Evolutionary conservation across 2,797 vertebrate genomes (phyloP).

Genomic region (Stomatorhinus walkeri): DNA sequence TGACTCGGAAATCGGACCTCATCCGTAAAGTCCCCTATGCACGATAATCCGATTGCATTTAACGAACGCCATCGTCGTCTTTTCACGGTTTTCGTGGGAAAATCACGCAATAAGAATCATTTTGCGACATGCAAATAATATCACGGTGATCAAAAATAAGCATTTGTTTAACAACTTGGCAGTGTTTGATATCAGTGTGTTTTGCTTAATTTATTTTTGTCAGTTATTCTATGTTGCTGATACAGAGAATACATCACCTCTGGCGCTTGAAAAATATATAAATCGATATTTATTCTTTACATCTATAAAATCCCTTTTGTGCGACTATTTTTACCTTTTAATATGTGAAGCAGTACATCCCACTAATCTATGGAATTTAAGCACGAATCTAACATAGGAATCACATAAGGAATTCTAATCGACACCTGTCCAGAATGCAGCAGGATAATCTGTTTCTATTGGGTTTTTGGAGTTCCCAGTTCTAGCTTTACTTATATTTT

Average conservation of each 20-base stretch:
- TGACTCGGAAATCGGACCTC: constrained; percentile 26
- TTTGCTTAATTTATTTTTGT: background rate
- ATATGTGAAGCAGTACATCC: background rate
- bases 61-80: background rate
- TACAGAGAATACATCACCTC: background rate
- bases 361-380: background rate
- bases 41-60: background rate
- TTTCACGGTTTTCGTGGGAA: background rate
- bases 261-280: background rate
- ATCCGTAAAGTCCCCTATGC: constrained; percentile 15
- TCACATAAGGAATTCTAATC: background rate
- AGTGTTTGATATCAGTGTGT: background rate
- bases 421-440: background rate
- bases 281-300: background rate
- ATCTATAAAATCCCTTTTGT: background rate
- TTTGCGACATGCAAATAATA: background rate
- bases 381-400: background rate
- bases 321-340: background rate
- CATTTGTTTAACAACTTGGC: background rate
- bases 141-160: background rate
- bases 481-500: background rate
- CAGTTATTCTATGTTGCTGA: background rate
- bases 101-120: background rate
- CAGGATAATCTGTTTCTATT: background rate
- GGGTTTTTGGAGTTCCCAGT: background rate